Evolutionary conservation across 2,113 vertebrate genomes (phyloP), one percentile per base, ranked within the genome.

Genomic region (Tor tambroides): DNA sequence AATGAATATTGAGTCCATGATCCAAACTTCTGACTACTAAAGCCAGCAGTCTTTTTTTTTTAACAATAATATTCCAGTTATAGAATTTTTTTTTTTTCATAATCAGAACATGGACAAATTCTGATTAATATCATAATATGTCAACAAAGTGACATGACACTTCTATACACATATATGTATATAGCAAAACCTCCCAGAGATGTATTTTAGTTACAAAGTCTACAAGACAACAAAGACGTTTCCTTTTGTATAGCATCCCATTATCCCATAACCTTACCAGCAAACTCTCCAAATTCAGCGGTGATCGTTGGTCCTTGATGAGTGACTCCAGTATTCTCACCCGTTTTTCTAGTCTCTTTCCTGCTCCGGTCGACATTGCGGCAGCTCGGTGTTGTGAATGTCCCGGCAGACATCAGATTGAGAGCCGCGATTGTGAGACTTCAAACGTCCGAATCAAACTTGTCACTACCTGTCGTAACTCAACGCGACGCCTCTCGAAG

Each of bases 221-320:
- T 28, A 46, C n/a, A 49, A 49, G 43, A 41, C 14, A 56, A 30
- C n/a, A 38, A 80, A 74, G 28, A 32, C 23, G 1, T 72, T 79
- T 67, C n/a, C 8, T 41, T 43, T 43, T 43, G 41, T 59, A 35
- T 32, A 17, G 6, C n/a, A 10, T 71, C n/a, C 23, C 26, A 54
- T 38, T 23, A 14, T 43, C 15, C 7, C 51, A 51, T 94, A 26
- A 38, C 19, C 97, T 96, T 94, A 99, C 98, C 97, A 99, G 94
- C 74, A 99, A 87, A 51, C 97, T 97, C 92, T 96, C 96, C 94
- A 98, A 91, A 92, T 98, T 98, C 84, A 99, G 93, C 0, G 95
- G 94, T 2, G 97, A 98, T 82, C 94, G 94, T 0, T 96, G 97
- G 90, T 96, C 95, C 89, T 94, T 96, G 92, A 98, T 95, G 87